phyloP scores from a whole-genome alignment of 2,888 invertebrate species.

The Molorchus minor region DNA sequence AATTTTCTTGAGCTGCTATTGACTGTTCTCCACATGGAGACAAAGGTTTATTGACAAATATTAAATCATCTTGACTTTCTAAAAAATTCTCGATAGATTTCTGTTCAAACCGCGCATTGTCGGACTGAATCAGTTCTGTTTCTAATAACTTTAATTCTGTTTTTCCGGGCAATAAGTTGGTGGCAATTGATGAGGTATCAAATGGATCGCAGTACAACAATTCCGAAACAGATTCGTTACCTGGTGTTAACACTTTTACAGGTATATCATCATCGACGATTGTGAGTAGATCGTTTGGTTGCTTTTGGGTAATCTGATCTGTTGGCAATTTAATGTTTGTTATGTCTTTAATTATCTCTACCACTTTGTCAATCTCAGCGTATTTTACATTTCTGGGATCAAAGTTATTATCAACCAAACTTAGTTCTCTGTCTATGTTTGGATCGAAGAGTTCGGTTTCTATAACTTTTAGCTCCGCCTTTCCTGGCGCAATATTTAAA shows the following conservation, averaged over 20 bases:
- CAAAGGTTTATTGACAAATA: slow-evolving; percentile 59
- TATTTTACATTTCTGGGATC: slow-evolving; percentile 64
- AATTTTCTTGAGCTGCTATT: slow-evolving; percentile 64
- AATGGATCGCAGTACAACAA: slow-evolving; percentile 78
- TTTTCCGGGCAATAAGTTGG: slow-evolving; percentile 78
- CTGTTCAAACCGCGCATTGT: slow-evolving; percentile 38
- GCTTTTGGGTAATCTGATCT: slow-evolving; percentile 37
- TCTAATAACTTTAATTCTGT: slow-evolving; percentile 82
- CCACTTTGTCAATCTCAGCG: slow-evolving; percentile 54
- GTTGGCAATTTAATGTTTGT: slow-evolving; percentile 48
- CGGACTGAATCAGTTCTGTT: slow-evolving; percentile 73
- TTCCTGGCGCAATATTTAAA: slow-evolving; percentile 65
- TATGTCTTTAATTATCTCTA: slow-evolving; percentile 61
- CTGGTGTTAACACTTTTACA: slow-evolving; percentile 76
- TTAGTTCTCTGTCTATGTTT: slow-evolving; percentile 59
- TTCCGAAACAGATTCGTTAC: slow-evolving; percentile 60
- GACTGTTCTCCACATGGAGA: slow-evolving; percentile 55
- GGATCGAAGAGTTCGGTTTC: slow-evolving; percentile 65
- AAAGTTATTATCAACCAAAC: slow-evolving; percentile 73
- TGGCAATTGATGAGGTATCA: slow-evolving; percentile 83
- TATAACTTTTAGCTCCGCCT: slow-evolving; percentile 67
- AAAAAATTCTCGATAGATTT: slow-evolving; percentile 50
- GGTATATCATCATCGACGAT: slow-evolving; percentile 70
- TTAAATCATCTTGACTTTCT: slow-evolving; percentile 51
- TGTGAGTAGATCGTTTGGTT: slow-evolving; percentile 61